These are phyloP conservation scores for Apistogramma diplotaenia DNA, from an alignment of 2,113 vertebrate genomes.

Conservation along the genomic window DNA sequence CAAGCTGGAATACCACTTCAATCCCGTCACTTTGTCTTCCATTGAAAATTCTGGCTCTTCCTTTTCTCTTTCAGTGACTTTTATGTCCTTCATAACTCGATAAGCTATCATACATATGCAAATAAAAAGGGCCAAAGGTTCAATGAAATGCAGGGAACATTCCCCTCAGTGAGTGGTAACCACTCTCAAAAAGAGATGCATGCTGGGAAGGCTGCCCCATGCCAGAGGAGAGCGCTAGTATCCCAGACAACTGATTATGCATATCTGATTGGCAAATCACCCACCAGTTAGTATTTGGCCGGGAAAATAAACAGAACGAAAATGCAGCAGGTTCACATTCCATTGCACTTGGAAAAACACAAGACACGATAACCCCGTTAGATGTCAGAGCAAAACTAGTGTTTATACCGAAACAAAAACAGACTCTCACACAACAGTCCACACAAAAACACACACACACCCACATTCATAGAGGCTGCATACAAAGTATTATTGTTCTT, in stretches of 20 bases:
- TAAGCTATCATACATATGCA: constrained; percentile 38
- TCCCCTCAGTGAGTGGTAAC: constrained; percentile 27
- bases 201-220: constrained; percentile 41
- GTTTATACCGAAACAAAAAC: constrained; percentile 58
- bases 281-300: constrained; percentile 43
- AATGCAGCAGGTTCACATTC: constrained; percentile 48
- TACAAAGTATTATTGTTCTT: constrained; percentile 27
- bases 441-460: constrained; percentile 47
- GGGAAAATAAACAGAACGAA: constrained; percentile 25
- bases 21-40: not conserved
- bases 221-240: constrained; percentile 43
- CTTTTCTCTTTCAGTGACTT: not conserved
- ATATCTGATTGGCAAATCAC: constrained; percentile 63
- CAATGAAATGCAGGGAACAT: constrained; percentile 19
- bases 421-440: constrained; percentile 33
- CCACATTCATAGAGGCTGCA: constrained; percentile 19
- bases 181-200: constrained; percentile 45
- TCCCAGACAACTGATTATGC: constrained; percentile 55
- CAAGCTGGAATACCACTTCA: not conserved
- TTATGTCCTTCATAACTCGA: not conserved
- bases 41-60: not conserved
- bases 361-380: constrained; percentile 33
- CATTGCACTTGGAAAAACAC: constrained; percentile 49
- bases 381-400: constrained; percentile 34
- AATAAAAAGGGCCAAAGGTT: constrained; percentile 44